Evolutionary conservation across 2,888 invertebrate species (phyloP).

Genomic region (Aspidiotus rigidus): DNA sequence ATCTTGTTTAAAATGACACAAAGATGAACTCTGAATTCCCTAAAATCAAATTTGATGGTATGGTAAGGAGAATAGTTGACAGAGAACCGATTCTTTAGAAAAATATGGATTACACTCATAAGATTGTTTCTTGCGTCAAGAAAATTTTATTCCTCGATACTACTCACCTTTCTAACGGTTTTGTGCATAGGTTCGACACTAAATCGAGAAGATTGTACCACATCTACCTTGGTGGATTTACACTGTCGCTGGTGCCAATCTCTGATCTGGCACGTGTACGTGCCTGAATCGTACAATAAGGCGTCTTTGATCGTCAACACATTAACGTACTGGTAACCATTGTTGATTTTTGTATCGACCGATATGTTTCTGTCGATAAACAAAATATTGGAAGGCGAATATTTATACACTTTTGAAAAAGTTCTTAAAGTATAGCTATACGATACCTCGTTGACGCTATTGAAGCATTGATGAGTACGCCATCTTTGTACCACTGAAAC

Average conservation of each 20-base stretch:
- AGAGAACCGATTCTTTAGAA: too few species aligned
- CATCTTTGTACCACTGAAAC: constrained; percentile 76
- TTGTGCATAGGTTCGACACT: constrained; percentile 60
- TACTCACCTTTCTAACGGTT: constrained; percentile 58
- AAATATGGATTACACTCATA: too few species aligned
- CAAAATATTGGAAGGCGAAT: background rate
- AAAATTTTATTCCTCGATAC: too few species aligned
- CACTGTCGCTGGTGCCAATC: constrained; percentile 63
- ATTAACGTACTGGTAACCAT: constrained; percentile 55
- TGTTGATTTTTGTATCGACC: constrained; percentile 50
- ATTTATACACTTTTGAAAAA: background rate
- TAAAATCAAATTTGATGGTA: background rate
- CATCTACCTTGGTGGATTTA: constrained; percentile 53
- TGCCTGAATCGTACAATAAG: constrained; percentile 60
- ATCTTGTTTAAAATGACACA: too few species aligned
- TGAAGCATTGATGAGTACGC: constrained; percentile 62
- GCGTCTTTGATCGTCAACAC: constrained; percentile 63
- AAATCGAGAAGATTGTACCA: constrained; percentile 55
- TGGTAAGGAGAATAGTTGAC: too few species aligned
- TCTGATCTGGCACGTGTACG: constrained; percentile 68
- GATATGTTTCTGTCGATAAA: constrained; percentile 54
- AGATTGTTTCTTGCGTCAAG: too few species aligned
- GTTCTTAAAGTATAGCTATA: background rate
- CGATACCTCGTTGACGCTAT: constrained; percentile 46
- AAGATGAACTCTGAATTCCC: too few species aligned